A percentile compares a stretch with the other conserved stretches of the same genome.
Evolutionary conservation across 2,113 vertebrate genomes (phyloP).

Genomic region (Struthio camelus): DNA sequence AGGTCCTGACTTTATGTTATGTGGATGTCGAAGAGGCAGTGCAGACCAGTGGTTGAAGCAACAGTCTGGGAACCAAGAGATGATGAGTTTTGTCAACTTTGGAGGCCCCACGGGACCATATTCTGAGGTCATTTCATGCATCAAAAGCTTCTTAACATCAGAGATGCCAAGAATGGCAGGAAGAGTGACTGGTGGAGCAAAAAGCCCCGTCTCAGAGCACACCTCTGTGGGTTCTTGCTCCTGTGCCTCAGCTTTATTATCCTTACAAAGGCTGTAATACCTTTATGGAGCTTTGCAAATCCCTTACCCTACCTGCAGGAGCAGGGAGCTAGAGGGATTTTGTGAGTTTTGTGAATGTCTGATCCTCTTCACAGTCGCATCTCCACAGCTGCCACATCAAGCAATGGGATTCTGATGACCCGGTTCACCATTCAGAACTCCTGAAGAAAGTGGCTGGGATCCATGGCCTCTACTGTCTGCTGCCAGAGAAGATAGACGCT

Average conservation of each 20-base stretch:
- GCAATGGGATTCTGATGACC: conserved; percentile 73
- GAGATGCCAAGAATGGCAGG: neutral
- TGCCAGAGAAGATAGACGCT: conserved; percentile 80
- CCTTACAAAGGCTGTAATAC: neutral
- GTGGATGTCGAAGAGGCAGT: neutral
- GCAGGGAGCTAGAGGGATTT: neutral
- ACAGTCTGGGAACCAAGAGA: too few relatives aligned
- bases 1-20: rapidly evolving
- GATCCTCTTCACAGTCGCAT: neutral
- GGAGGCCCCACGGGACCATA: neutral
- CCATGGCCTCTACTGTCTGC: conserved; percentile 72
- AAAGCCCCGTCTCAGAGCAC: neutral
- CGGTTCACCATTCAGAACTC: conserved; percentile 71
- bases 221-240: neutral
- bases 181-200: neutral
- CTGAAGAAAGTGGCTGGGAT: conserved; percentile 74
- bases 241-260: rapidly evolving
- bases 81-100: rapidly evolving
- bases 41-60: neutral
- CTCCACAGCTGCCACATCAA: neutral
- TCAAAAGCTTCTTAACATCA: neutral
- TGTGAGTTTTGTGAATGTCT: neutral
- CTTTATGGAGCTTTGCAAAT: neutral
- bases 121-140: neutral
- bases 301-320: neutral